Evolutionary conservation across 92 coral and sea anemone species (phyloP).

Genomic region (Galaxea fascicularis): DNA sequence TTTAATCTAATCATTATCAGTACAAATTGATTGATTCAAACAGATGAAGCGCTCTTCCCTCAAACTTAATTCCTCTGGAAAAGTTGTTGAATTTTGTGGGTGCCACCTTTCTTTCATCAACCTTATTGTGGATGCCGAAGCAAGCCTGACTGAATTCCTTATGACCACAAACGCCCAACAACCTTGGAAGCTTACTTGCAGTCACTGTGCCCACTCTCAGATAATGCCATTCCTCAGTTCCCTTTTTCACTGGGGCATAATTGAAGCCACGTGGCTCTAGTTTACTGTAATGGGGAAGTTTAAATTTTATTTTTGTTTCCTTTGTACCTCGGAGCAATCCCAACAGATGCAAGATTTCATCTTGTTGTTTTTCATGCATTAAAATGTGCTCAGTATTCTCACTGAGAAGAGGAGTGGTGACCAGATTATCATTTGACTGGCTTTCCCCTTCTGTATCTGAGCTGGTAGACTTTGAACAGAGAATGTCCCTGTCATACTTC

Average conservation of each 20-base stretch:
- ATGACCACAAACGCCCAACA: slow-evolving; percentile 48
- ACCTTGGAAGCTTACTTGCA: slow-evolving; percentile 53
- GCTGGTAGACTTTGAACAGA: slow-evolving; percentile 29
- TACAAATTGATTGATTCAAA: too few species aligned
- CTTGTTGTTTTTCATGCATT: slow-evolving; percentile 34
- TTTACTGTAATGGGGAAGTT: slow-evolving; percentile 44
- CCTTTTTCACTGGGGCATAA: slow-evolving; percentile 51
- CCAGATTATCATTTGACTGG: slow-evolving; percentile 4
- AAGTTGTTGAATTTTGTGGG: slow-evolving; percentile 50
- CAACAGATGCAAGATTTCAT: slow-evolving; percentile 24
- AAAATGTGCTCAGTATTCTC: slow-evolving; percentile 31
- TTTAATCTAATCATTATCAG: too few species aligned
- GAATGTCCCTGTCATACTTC: slow-evolving; percentile 18
- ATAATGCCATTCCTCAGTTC: slow-evolving; percentile 48
- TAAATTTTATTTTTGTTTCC: slow-evolving; percentile 48
- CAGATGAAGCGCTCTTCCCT: slow-evolving; percentile 31
- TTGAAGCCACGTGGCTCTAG: slow-evolving; percentile 58
- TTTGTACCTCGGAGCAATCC: slow-evolving; percentile 16
- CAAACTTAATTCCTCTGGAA: slow-evolving; percentile 45
- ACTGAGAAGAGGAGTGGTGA: slow-evolving; percentile 24
- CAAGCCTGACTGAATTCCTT: slow-evolving; percentile 43
- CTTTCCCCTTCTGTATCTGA: neutral
- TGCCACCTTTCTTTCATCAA: slow-evolving; percentile 43
- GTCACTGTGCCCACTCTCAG: slow-evolving; percentile 52
- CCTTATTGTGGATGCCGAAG: slow-evolving; percentile 41